Evolutionary conservation across 2,113 vertebrate species (phyloP).

Genomic region (Rhabdornis inornatus): DNA sequence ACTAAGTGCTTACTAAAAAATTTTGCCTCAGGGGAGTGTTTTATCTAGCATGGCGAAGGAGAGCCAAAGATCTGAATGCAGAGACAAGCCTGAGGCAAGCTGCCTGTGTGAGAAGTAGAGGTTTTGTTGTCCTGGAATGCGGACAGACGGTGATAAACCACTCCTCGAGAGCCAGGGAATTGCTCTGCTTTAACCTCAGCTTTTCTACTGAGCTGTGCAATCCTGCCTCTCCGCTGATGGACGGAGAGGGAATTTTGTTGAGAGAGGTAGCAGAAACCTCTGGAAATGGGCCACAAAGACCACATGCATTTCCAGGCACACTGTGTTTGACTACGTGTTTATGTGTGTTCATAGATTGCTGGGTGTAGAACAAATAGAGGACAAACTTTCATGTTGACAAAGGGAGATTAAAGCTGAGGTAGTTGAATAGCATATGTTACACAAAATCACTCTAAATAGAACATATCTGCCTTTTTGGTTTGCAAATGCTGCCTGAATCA

Average conservation of each 20-base stretch:
- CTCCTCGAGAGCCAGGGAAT: neutral
- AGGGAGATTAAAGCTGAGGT: neutral
- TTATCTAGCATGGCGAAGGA: slow-evolving; percentile 1
- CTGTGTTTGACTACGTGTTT: neutral
- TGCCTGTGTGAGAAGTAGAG: neutral
- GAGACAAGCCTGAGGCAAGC: neutral
- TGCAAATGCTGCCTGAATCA: neutral
- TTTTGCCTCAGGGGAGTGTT: slow-evolving; percentile 11
- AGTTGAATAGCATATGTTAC: neutral
- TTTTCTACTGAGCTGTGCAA: neutral
- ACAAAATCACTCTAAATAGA: neutral
- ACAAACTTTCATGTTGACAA: neutral
- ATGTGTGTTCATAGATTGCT: neutral
- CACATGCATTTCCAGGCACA: neutral
- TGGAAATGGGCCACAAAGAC: neutral
- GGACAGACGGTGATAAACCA: neutral
- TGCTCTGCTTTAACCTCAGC: neutral
- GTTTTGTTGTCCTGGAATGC: neutral
- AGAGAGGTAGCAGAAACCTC: neutral
- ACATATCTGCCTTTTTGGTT: neutral
- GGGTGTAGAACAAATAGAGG: neutral
- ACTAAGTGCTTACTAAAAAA: neutral
- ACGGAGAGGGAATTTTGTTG: neutral
- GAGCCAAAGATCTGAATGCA: neutral
- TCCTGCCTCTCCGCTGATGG: neutral